These are phyloP conservation scores for Alcedo atthis DNA, from an alignment of 2,797 vertebrate species.

Conservation along the genomic window DNA sequence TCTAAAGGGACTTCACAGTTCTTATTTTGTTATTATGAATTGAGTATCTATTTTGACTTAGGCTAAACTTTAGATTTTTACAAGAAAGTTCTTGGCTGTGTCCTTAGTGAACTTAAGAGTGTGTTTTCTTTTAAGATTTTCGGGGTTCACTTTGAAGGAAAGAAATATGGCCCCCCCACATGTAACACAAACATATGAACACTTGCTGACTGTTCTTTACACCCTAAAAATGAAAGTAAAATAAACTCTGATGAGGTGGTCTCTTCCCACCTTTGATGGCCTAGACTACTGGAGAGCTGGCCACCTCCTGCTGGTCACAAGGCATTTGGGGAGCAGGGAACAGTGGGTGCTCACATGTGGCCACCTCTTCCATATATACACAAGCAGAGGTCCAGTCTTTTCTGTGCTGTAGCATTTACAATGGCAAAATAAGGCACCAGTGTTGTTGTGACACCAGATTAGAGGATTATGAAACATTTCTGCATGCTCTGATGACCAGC, in stretches of 20 bases:
- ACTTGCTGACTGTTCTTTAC: not conserved
- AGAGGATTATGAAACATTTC: conserved; percentile 44
- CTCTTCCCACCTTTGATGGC: not conserved
- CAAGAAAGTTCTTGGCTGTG: not conserved
- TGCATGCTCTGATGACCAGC: conserved; percentile 22
- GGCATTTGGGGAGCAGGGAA: not conserved
- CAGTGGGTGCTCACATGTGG: rapidly evolving
- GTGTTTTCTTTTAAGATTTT: not conserved
- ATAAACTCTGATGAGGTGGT: not conserved
- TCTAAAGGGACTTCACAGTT: not conserved
- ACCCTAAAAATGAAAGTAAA: not conserved
- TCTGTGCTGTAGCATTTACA: not conserved
- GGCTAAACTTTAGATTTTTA: not conserved
- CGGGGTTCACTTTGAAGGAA: not conserved
- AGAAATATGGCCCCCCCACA: not conserved
- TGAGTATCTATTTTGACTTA: not conserved
- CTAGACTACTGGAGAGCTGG: not conserved
- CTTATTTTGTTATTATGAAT: not conserved
- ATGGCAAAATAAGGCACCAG: not conserved
- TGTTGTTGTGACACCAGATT: conserved; percentile 38
- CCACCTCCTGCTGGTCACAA: not conserved
- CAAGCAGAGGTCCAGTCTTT: not conserved
- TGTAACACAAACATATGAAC: not conserved
- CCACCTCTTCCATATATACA: not conserved
- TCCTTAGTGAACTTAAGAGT: not conserved